A percentile compares a stretch with the other conserved stretches of the same genome.
Conservation (phyloP, 2,888 invertebrate species). For the Drosophila algonquin region DNA sequence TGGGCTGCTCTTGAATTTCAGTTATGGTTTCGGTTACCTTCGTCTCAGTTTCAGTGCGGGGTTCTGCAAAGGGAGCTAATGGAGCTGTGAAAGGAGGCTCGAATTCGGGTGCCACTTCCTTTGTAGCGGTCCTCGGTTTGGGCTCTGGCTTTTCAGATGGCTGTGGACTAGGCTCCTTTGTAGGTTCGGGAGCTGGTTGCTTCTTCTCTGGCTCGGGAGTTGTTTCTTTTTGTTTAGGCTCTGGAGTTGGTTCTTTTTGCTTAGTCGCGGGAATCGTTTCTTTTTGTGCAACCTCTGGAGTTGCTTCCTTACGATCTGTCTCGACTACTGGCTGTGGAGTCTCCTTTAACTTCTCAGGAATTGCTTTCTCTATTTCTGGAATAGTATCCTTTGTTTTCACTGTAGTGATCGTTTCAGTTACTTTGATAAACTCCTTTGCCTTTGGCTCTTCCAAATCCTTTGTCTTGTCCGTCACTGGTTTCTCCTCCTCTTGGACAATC, state of each 20-base stretch:
- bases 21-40: conserved; percentile 37
- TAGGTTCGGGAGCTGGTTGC: not conserved
- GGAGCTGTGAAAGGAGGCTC: conserved; percentile 61
- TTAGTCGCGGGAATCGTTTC: conserved; percentile 9
- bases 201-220: conserved; percentile 17
- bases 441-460: conserved; percentile 10
- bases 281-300: conserved; percentile 12
- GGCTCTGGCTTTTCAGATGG: conserved; percentile 57
- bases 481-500: conserved; percentile 14
- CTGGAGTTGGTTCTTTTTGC: conserved; percentile 9
- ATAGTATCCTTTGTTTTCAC: conserved; percentile 19
- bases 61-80: conserved; percentile 56
- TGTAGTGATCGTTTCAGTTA: conserved; percentile 54
- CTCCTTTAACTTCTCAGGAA: conserved; percentile 1
- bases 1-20: conserved; percentile 51
- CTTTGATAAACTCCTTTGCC: conserved; percentile 27
- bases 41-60: conserved; percentile 17
- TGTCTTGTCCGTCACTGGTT: conserved; percentile 1
- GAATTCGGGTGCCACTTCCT: conserved; percentile 42
- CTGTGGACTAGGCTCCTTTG: conserved; percentile 9
- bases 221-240: conserved; percentile 2
- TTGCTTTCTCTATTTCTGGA: not conserved
- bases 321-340: conserved; percentile 5
- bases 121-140: conserved; percentile 46
- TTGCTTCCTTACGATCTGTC: conserved; percentile 7